phyloP scores from a whole-genome alignment of 2,888 invertebrate species.

The Stomorhina lunata region DNA sequence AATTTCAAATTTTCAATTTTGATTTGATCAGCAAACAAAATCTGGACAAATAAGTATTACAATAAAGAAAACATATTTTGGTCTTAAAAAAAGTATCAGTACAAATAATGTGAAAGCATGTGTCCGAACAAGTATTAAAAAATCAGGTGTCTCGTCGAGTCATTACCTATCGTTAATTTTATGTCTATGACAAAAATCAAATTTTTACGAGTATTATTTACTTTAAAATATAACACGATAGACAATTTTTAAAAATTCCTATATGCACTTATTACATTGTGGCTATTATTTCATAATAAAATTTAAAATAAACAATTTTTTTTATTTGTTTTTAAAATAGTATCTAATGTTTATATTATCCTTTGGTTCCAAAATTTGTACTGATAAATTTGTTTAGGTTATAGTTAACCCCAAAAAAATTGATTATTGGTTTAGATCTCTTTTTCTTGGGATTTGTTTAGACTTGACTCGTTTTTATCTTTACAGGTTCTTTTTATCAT shows the following conservation, averaged over 20 bases:
- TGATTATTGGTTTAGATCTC: neutral
- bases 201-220: neutral
- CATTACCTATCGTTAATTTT: slow-evolving; percentile 27
- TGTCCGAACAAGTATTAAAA: neutral
- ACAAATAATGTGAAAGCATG: neutral
- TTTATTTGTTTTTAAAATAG: slow-evolving; percentile 41
- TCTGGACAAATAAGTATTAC: neutral
- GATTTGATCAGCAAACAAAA: no score
- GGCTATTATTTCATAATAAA: neutral
- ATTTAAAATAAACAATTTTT: slow-evolving; percentile 6
- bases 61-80: neutral
- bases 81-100: neutral
- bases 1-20: neutral
- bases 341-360: slow-evolving; percentile 59
- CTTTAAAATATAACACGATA: neutral
- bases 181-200: neutral
- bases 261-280: neutral
- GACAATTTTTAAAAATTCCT: neutral
- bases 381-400: neutral
- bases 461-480: neutral
- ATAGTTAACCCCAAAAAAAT: neutral
- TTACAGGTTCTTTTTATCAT: slow-evolving; percentile 9
- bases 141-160: slow-evolving; percentile 13
- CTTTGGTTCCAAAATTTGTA: slow-evolving; percentile 20
- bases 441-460: neutral